Evolutionary conservation across 2,797 vertebrate species (phyloP).

Genomic region (Sparidentex hasta): DNA sequence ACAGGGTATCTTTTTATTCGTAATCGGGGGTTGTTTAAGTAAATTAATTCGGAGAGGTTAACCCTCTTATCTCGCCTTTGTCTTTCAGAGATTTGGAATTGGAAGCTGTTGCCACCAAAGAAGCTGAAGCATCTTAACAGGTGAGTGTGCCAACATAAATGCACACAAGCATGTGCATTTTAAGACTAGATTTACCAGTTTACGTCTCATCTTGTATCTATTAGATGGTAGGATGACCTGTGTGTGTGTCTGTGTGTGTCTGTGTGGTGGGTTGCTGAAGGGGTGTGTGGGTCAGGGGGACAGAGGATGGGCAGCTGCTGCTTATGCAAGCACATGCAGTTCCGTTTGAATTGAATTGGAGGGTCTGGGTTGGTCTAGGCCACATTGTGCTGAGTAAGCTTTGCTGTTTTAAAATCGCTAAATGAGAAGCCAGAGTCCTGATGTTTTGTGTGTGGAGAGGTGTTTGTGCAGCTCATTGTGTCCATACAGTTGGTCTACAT

Average conservation of each 20-base stretch:
- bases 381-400: constrained; percentile 83
- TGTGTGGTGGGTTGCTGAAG: constrained; percentile 41
- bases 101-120: constrained; percentile 99
- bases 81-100: constrained; percentile 93
- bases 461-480: constrained; percentile 85
- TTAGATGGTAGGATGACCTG: constrained; percentile 18
- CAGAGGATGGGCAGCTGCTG: constrained; percentile 72
- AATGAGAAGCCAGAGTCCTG: constrained; percentile 78
- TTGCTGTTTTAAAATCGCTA: constrained; percentile 84
- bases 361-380: constrained; percentile 77
- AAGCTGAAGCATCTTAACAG: constrained; percentile 95
- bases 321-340: constrained; percentile 87
- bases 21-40: background rate
- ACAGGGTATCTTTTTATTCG: background rate
- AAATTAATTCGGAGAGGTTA: background rate
- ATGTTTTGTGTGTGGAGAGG: constrained; percentile 78
- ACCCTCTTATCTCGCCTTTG: background rate
- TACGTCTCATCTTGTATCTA: constrained; percentile 51
- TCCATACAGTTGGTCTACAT: constrained; percentile 69
- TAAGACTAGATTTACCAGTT: background rate
- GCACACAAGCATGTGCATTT: background rate
- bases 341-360: constrained; percentile 85
- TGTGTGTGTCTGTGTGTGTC: constrained; percentile 40
- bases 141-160: constrained; percentile 79
- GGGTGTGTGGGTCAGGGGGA: constrained; percentile 44